Base-by-base conservation (phyloP, 64 coral and sea anemone genomes). In the Montipora foliosa region DNA sequence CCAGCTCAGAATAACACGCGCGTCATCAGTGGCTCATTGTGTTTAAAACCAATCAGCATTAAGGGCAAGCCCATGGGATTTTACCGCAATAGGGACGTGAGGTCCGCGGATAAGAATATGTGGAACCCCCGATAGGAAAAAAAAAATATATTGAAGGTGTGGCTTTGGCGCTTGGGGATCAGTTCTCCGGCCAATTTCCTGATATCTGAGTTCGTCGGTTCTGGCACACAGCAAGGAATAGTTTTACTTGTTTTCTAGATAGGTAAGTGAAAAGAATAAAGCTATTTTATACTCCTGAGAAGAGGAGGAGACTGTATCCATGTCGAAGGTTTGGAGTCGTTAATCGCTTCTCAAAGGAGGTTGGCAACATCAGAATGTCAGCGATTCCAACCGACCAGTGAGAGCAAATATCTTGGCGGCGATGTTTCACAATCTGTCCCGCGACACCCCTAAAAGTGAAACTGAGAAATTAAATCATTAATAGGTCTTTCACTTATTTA, bases 121-220 rank as follows among this genome's bases (percentile, higher is more conserved):
- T 16, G 8, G 50, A 93, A 76, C 92, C 92, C 92, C 92, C 92
- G 88, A 93, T 93, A 93, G 79, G 70, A 88, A n/a, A n/a, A n/a
- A n/a, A n/a, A n/a, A n/a, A n/a, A n/a, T 93, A 93, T 88, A 93
- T 93, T 93, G 92, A 93, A 93, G 92, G 92, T 93, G 92, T 93
- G 92, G 92, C 92, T 87, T 86, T 82, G 64, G 66, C 77, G 47
- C 92, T 87, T 22, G 52, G 69, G 79, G 68, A 93, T 88, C 92
- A 74, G 79, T 47, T 61, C 85, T 93, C 76, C 92, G 92, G 92
- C 92, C 84, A 93, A n/a, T 93, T 93, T 93, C 92, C 92, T 93
- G 84, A 93, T 79, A 51, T 73, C 76, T 88, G 78, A 88, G 75
- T 80, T 93, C 77, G 49, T 79, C 77, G 84, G 77, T 93, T 93